Evolutionary conservation across 2,888 invertebrate genomes (phyloP), one percentile per base, ranked within the genome.

Genomic region (Phengaris alcon): DNA sequence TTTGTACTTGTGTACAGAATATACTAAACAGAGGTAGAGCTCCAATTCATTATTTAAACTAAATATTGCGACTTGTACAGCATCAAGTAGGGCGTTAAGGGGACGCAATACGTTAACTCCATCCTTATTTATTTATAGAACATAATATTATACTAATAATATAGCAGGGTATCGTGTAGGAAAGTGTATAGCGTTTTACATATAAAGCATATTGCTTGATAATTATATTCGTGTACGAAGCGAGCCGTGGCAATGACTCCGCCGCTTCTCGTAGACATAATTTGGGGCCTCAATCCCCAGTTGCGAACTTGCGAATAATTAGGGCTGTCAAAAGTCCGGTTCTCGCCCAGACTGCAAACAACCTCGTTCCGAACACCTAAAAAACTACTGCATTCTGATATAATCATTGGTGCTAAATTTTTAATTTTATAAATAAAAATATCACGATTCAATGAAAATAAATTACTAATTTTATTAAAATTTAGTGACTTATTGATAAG

Each of bases 241-340:
- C 35, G 35, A 35, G 35, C 35, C 35, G 87, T 87, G 90, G 84
- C 90, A 89, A 86, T 90, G 90, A 90, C 90, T 89, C 84, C 86
- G 82, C 83, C 87, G 87, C 90, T 57, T 55, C 35, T 81, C 75
- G 82, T 80, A 83, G 81, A 85, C 82, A 85, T 82, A 85, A 85
- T 83, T 79, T 79, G 81, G 81, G 82, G 81, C 82, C 81, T 80
- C 81, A 78, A 78, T 78, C 75, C 79, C 68, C 75, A 35, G 35
- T 35, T 35, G 35, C 35, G 22, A 22, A 73, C 73, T 76, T 76
- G 68, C 77, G 77, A 76, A 74, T 75, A 76, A 74, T 74, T 74
- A 51, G 75, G 68, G 68, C 48, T 75, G 68, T 44, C 59, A 51
- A 51, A 22, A 35, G 59, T 51, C 59, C 68, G 52, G 59, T 68